These are phyloP conservation scores for Sylvicapra grimmia DNA, from an alignment of 2,113 vertebrate species.

Conservation along the genomic window DNA sequence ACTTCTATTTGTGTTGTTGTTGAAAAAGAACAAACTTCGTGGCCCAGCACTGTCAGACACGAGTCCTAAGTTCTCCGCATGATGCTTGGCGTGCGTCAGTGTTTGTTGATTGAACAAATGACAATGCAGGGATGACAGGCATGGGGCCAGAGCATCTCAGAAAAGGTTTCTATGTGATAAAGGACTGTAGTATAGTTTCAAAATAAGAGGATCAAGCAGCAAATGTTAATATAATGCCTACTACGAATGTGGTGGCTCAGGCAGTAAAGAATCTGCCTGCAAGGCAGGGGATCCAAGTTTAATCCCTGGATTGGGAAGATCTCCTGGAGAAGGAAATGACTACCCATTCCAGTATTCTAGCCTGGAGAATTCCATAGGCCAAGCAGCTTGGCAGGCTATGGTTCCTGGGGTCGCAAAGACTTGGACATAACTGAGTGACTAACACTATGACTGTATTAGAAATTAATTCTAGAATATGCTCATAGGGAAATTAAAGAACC, in stretches of 20 bases:
- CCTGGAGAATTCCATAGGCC: not conserved
- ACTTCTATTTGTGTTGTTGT: not conserved
- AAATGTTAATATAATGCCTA: not conserved
- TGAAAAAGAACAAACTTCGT: not conserved
- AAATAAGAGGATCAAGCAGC: not conserved
- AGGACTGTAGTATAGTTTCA: not conserved
- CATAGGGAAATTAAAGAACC: not conserved
- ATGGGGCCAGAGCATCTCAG: not conserved
- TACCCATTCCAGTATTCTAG: not conserved
- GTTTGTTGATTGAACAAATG: not conserved
- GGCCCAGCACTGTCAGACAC: not conserved
- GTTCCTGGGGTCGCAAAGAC: not conserved
- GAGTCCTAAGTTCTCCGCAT: not conserved
- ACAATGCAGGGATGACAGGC: not conserved
- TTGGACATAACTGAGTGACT: not conserved
- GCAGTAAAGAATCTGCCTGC: not conserved
- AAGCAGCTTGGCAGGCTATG: not conserved
- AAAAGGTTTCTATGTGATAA: not conserved
- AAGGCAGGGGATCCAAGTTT: not conserved
- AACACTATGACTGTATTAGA: not conserved
- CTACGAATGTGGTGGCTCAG: not conserved
- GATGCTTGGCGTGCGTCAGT: fast-evolving
- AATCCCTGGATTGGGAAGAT: not conserved
- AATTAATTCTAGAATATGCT: not conserved
- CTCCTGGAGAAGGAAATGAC: not conserved